Base-by-base conservation (phyloP, 1,140 invertebrate genomes). In the Globodera ellingtonae region DNA sequence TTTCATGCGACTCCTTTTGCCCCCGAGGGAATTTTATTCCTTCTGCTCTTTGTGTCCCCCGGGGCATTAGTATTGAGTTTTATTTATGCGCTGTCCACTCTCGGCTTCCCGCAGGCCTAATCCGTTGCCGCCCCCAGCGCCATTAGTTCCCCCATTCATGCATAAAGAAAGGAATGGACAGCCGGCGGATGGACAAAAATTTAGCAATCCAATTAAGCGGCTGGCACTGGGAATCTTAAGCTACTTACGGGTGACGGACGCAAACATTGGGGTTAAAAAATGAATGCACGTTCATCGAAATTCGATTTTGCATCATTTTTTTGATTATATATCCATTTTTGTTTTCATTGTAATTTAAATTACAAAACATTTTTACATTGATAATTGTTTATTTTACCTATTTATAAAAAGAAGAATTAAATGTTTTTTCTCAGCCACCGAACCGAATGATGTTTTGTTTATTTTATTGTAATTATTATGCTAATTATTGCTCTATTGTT, bases 131-230 rank as follows among this genome's bases (percentile, higher is more conserved):
- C 56, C 1, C 1, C 35, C 35, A 35, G 35, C 35, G 56, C 13
- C 56, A 62, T 62, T 62, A 62, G 56, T 18, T 18, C 15, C 56
- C 56, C 56, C 15, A 62, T 62, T 62, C 56, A 62, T 62, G 56
- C 56, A 62, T 18, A 62, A 62, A 62, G 10, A 62, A 62, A 62
- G 10, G 56, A 18, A 62, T 62, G 56, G 56, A 62, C 56, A 62
- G 56, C 56, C 56, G 56, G 10, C 50, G 7, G 50, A 52, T 13
- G 13, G 56, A 62, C 56, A 18, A 62, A 62, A 62, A 62, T 18
- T 62, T 62, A 18, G 56, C 56, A 62, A 62, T 62, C 56, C 56
- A 62, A 62, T 62, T 62, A 62, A 62, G 56, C 56, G 56, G 56
- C 56, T 6, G 56, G 15, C 56, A 62, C 1, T 62, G 56, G 15